These are phyloP conservation scores for Pararge aegeria DNA, from an alignment of 1,140 invertebrate species.

Conservation along the genomic window DNA sequence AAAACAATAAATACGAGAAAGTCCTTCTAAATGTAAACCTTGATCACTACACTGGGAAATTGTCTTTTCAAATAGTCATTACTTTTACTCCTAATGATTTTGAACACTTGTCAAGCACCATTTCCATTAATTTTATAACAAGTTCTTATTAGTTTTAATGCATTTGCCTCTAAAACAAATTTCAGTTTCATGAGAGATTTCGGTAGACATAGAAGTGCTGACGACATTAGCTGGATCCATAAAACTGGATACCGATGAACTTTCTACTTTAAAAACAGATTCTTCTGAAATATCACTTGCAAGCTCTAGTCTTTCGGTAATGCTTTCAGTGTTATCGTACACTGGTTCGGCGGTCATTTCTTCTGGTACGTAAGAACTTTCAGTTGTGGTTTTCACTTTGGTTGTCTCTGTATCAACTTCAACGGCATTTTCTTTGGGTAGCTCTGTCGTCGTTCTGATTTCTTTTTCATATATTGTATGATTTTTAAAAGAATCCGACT, in stretches of 20 bases:
- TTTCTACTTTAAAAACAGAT: slow-evolving; percentile 44
- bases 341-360: slow-evolving; percentile 52
- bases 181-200: slow-evolving; percentile 91
- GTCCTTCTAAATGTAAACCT: not conserved
- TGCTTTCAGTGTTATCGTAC: slow-evolving; percentile 29
- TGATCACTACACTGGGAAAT: slow-evolving; percentile 1
- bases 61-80: slow-evolving; percentile 24
- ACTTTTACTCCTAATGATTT: slow-evolving; percentile 20
- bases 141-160: slow-evolving; percentile 83
- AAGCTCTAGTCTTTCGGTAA: slow-evolving; percentile 26
- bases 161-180: slow-evolving; percentile 92
- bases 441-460: slow-evolving; percentile 34
- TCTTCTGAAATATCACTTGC: slow-evolving; percentile 42
- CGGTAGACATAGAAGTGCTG: slow-evolving; percentile 88
- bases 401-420: slow-evolving; percentile 21
- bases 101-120: slow-evolving; percentile 28
- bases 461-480: slow-evolving; percentile 4
- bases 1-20: not conserved
- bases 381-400: slow-evolving; percentile 53
- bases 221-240: slow-evolving; percentile 81
- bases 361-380: slow-evolving; percentile 61
- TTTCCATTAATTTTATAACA: slow-evolving; percentile 43
- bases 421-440: slow-evolving; percentile 15
- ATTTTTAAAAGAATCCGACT: slow-evolving; percentile 28
- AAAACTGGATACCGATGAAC: slow-evolving; percentile 65